Conservation (phyloP, 1,140 invertebrate species). For the Nymphalis io region DNA sequence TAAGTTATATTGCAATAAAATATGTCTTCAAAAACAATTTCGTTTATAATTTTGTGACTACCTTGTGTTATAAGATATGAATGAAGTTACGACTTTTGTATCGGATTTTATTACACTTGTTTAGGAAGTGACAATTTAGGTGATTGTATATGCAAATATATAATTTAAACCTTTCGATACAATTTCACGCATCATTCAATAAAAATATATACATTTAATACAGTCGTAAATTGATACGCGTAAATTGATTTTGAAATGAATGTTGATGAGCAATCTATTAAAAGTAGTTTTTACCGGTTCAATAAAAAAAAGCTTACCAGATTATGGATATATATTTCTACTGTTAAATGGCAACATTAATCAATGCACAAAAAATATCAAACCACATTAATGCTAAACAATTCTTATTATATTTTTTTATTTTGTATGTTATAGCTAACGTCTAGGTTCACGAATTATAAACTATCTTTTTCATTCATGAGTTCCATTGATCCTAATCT, state of each 20-base stretch:
- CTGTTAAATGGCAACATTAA: too few relatives aligned
- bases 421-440: too few relatives aligned
- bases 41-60: neutral
- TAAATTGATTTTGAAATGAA: neutral
- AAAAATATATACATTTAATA: neutral
- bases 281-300: slow-evolving; percentile 4
- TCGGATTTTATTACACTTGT: neutral
- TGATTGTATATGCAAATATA: neutral
- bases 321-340: too few relatives aligned
- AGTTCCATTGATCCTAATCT: too few relatives aligned
- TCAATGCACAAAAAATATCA: too few relatives aligned
- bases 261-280: neutral
- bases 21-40: slow-evolving; percentile 18
- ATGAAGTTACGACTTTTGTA: neutral
- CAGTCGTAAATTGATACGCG: neutral
- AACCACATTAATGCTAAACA: too few relatives aligned
- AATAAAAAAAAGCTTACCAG: neutral
- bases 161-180: neutral
- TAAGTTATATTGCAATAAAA: slow-evolving; percentile 68
- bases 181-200: neutral
- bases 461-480: too few relatives aligned
- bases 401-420: too few relatives aligned
- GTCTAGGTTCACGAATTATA: too few relatives aligned
- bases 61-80: neutral
- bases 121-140: neutral